Base-by-base conservation (phyloP, 2,888 invertebrate genomes). In the Drosophila pseudotalamancana region DNA sequence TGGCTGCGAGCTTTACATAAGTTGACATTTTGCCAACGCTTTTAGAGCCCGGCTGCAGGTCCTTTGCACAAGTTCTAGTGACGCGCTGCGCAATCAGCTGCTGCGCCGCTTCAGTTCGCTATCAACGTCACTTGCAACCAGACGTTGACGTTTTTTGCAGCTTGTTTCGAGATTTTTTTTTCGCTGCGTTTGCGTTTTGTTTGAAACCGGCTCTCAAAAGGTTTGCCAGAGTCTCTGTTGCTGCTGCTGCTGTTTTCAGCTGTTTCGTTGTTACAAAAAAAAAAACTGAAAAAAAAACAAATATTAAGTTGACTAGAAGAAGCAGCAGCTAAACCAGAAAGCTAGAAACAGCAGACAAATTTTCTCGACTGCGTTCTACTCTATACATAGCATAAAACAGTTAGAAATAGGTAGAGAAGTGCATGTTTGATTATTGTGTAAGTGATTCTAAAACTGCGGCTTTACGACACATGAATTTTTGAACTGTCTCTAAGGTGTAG, bases 11-110 rank as follows among this genome's bases (percentile, higher is more conserved):
- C 77, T 81, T 79, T 83, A 80, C 81, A 80, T 83, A 80, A 83
- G 84, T 80, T 80, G 79, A 80, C 84, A 83, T 80, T 55, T 65
- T 61, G 65, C 46, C 49, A 56, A 51, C 67, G 57, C 64, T 77
- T 69, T 81, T 62, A 82, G 81, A 82, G 72, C 79, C 77, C 78
- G 79, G 82, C 72, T 85, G 81, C 85, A 85, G 85, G 85, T 81
- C 81, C 82, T 81, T 75, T 78, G 85, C 78, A 63, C 77, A 82
- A 77, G 82, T 85, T 82, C 77, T 76, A 43, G 57, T 53, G 40
- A 65, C 68, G 64, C 83, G 68, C 64, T 57, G 37, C 56, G 60
- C 51, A 57, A 85, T 81, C 81, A 81, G 85, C 81, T 85, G 85
- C 79, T 84, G 64, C 68, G 63, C 37, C 49, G 50, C 50, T 19